A percentile compares a stretch with the other conserved stretches of the same genome.
These are phyloP conservation scores for Eristalinus aeneus DNA, from an alignment of 2,888 invertebrate species.

Conservation along the genomic window DNA sequence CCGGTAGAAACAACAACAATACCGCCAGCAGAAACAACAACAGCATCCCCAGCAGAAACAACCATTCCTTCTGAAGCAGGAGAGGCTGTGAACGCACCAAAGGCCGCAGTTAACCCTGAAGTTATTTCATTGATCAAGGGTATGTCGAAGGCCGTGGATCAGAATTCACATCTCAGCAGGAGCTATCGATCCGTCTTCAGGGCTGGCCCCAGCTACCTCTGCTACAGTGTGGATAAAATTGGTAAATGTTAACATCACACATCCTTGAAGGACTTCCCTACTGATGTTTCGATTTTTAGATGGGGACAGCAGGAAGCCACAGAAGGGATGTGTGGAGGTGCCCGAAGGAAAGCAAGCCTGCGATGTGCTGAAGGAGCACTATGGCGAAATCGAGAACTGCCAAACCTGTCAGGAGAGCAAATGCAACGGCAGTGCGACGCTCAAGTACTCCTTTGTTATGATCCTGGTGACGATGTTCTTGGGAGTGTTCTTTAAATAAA, in stretches of 20 bases:
- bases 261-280: not conserved
- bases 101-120: not conserved
- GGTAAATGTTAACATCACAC: not conserved
- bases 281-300: not conserved
- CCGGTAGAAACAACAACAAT: not conserved
- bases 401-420: conserved; percentile 1
- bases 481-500: conserved; percentile 24
- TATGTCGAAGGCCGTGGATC: not conserved
- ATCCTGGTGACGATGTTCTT: conserved; percentile 10
- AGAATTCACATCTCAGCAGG: not conserved
- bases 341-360: conserved; percentile 6
- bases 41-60: not conserved
- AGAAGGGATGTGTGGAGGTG: conserved; percentile 45
- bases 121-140: not conserved
- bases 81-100: not conserved
- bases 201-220: not conserved
- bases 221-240: conserved; percentile 2
- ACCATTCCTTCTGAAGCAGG: not conserved
- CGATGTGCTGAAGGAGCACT: conserved; percentile 7
- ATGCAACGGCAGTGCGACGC: conserved; percentile 37
- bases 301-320: not conserved
- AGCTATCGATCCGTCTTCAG: not conserved
- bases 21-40: not conserved
- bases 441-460: conserved; percentile 19
- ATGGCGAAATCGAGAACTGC: conserved; percentile 19